A percentile compares a stretch with the other conserved stretches of the same genome.
Evolutionary conservation across 1,140 invertebrate genomes (phyloP).

Genomic region (Gonatopus flavifemur): DNA sequence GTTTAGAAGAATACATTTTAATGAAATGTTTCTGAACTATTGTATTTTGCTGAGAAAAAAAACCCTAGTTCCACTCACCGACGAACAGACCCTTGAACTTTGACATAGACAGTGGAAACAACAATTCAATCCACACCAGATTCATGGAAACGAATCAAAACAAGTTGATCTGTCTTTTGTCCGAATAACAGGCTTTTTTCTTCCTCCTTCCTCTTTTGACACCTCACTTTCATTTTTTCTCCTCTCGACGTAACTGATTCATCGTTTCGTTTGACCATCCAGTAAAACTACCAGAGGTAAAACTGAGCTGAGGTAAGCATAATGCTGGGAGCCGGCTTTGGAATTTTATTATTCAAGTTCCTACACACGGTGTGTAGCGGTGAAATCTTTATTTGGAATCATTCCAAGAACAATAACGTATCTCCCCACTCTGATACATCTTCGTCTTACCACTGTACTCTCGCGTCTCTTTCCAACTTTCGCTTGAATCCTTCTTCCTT

Average conservation of each 20-base stretch:
- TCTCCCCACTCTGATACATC: conserved; percentile 26
- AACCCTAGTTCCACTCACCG: too few species aligned
- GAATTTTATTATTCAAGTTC: conserved; percentile 57
- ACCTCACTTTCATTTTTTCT: conserved; percentile 6
- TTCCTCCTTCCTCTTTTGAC: background rate
- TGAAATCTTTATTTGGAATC: conserved; percentile 61
- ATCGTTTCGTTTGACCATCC: too few species aligned
- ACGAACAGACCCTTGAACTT: too few species aligned
- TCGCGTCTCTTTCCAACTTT: conserved; percentile 13
- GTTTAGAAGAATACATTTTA: too few species aligned
- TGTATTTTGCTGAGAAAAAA: too few species aligned
- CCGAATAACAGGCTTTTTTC: too few species aligned
- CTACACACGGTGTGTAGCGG: conserved; percentile 37
- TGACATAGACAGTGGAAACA: too few species aligned
- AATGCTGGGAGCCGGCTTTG: conserved; percentile 33
- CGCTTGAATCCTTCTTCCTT: too few species aligned
- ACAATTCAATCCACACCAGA: too few species aligned
- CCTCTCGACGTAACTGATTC: conserved; percentile 1
- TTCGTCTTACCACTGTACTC: background rate
- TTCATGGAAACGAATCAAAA: too few species aligned
- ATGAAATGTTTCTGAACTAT: too few species aligned
- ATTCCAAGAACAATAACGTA: conserved; percentile 60
- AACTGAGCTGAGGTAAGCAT: conserved; percentile 42
- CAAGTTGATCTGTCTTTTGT: too few species aligned
- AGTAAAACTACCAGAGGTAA: conserved; percentile 24